These are phyloP conservation scores for Gallinago media DNA, from an alignment of 2,113 vertebrate species.

Conservation along the genomic window DNA sequence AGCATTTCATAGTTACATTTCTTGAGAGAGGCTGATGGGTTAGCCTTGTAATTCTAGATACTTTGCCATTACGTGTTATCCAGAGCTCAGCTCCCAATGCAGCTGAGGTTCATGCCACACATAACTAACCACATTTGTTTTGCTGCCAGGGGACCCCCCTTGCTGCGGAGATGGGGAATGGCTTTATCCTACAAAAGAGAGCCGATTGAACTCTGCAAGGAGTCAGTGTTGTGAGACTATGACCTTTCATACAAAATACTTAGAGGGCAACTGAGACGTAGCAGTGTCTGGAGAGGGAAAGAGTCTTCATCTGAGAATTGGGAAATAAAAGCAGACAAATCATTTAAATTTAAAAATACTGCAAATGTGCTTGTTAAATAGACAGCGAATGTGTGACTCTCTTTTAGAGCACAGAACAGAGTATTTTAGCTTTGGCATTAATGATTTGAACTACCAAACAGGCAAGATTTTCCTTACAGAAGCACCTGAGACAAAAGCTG, in stretches of 20 bases:
- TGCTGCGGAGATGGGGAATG: not conserved
- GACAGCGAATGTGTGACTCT: not conserved
- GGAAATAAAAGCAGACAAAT: conserved; percentile 39
- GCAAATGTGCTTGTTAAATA: conserved; percentile 14
- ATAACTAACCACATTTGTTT: conserved; percentile 69
- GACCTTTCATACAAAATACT: conserved; percentile 35
- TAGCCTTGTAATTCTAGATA: conserved; percentile 20
- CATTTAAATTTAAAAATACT: conserved; percentile 18
- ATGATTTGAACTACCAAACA: not conserved
- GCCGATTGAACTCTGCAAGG: conserved; percentile 33
- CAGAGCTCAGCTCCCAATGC: conserved; percentile 5
- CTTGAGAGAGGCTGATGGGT: conserved; percentile 22
- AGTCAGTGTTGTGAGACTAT: conserved; percentile 15
- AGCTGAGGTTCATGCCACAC: conserved; percentile 61
- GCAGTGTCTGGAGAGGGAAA: not conserved
- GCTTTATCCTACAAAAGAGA: conserved; percentile 34
- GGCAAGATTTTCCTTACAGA: not conserved
- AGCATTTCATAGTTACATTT: conserved; percentile 56
- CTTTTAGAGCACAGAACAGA: not conserved
- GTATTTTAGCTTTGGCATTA: not conserved
- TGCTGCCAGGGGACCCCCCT: conserved; percentile 55
- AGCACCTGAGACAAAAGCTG: not conserved
- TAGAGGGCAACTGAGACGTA: conserved; percentile 1
- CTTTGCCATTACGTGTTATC: conserved; percentile 17
- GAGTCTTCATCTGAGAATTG: not conserved